phyloP scores from a whole-genome alignment of 2,113 vertebrate genomes.

The Carlito syrichta region DNA sequence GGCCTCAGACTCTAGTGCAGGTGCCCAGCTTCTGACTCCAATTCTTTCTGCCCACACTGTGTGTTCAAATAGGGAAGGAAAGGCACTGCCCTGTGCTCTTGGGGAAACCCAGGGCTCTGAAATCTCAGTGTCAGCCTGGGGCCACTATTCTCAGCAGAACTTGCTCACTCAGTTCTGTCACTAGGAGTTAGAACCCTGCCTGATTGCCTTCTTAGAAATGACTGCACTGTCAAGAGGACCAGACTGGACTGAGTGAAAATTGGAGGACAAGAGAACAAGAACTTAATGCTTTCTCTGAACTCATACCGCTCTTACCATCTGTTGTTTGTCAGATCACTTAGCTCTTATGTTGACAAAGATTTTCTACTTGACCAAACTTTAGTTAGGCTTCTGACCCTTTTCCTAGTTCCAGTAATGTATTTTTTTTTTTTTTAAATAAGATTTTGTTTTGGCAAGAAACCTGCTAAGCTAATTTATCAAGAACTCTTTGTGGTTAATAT shows the following conservation, averaged over 20 bases:
- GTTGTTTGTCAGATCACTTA: not conserved
- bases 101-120: not conserved
- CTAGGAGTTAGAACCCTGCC: too few species aligned
- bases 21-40: not conserved
- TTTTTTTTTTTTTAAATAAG: not conserved
- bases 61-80: not conserved
- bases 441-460: not conserved
- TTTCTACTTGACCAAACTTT: not conserved
- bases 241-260: too few species aligned
- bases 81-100: rapidly evolving
- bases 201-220: not conserved
- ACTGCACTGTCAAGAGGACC: not conserved
- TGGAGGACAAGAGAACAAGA: not conserved
- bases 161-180: not conserved
- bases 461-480: too few species aligned
- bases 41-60: not conserved
- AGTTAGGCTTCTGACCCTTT: not conserved
- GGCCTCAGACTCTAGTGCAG: not conserved
- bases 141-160: not conserved
- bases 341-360: not conserved
- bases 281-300: not conserved
- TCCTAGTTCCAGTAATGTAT: too few species aligned
- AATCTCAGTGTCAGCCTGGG: not conserved
- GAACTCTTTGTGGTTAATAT: not conserved
- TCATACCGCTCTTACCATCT: rapidly evolving